Base-by-base conservation (phyloP, 2,113 vertebrate genomes). In the Poecile atricapillus region DNA sequence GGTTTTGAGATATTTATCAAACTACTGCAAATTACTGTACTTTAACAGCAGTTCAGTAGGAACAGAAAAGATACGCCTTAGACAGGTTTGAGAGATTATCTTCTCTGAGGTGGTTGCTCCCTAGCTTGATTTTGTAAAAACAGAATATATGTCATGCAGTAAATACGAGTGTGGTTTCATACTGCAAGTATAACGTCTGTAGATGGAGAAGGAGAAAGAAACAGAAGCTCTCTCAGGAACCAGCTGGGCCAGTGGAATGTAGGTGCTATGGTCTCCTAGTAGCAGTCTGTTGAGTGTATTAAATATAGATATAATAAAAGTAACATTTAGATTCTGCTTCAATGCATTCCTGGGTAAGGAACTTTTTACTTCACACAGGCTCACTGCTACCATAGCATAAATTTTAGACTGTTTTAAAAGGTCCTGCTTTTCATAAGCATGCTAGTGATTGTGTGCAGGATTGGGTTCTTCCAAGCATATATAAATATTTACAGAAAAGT, bases 1-100 rank as follows among this genome's bases (percentile, higher is more conserved):
- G 20, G 25, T 52, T 85, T 92, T 76, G 53, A 94, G 43, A 83
- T 58, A 92, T 30, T 35, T 69, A 84, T 74, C 41, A 65, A 95
- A 93, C 39, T 80, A 56, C 31, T 52, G 25, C 41, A 97, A 97
- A 95, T 94, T 77, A 93, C 80, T 89, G n/a, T 89, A 52, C 24
- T 96, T 94, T 52, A 94, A 47, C 55, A 79, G 44, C 76, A 86
- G 22, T 87, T 96, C 81, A 90, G 39, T 52, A 77, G n/a, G 28
- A 96, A 92, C 8, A 59, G 73, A 94, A 90, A 64, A 84, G 64
- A 94, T 62, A 71, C 10, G 53, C 25, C 2, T 50, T 30, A 43
- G 63, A 31, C 49, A 82, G 19, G 30, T 60, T 83, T 86, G 39
- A 77, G 53, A 81, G 44, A 43, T 70, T 64, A 64, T 89, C 68